phyloP scores from a whole-genome alignment of 2,113 vertebrate genomes.

The Lontra canadensis region DNA sequence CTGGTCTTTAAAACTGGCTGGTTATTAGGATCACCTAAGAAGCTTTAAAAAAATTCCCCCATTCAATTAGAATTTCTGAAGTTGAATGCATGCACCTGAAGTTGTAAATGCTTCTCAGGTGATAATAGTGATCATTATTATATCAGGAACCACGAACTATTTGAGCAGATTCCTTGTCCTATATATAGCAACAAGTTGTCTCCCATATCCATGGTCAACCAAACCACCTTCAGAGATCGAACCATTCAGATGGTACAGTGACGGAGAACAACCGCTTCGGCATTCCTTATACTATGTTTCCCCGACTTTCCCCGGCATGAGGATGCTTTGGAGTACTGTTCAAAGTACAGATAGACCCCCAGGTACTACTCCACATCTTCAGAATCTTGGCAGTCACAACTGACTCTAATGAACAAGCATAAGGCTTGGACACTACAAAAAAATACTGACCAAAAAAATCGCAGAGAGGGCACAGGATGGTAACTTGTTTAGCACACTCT shows the following conservation, averaged over 20 bases:
- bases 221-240: neutral
- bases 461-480: neutral
- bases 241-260: neutral
- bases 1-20: neutral
- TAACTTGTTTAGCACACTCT: neutral
- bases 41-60: neutral
- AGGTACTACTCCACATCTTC: neutral
- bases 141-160: neutral
- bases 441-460: neutral
- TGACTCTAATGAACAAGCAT: constrained; percentile 11
- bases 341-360: neutral
- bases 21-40: constrained; percentile 6
- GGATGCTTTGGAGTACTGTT: neutral
- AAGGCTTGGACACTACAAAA: neutral
- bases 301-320: neutral
- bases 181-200: neutral
- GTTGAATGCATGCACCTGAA: neutral
- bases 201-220: neutral
- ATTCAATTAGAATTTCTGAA: constrained; percentile 4
- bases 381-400: neutral
- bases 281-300: neutral
- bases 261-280: neutral
- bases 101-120: constrained; percentile 1
- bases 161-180: neutral
- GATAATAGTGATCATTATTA: neutral